These are phyloP conservation scores for Oophaga sylvatica DNA, from an alignment of 2,797 vertebrate species.

Conservation along the genomic window DNA sequence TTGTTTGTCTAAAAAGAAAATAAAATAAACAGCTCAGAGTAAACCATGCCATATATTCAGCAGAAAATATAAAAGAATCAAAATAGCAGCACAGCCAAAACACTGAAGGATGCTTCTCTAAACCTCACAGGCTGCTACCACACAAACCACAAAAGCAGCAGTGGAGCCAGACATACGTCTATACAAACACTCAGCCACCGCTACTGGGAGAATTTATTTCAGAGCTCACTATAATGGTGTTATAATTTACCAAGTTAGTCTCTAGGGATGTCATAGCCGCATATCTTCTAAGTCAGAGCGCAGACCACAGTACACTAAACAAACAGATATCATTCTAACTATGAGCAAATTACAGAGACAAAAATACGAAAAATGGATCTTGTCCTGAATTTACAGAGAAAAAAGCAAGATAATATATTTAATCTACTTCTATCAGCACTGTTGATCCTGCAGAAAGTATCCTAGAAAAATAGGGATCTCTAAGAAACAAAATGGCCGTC, in stretches of 20 bases:
- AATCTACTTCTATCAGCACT: background rate
- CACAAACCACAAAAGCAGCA: constrained; percentile 53
- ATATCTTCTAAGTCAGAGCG: constrained; percentile 25
- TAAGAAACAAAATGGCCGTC: constrained; percentile 35
- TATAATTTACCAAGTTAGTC: constrained; percentile 35
- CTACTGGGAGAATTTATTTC: constrained; percentile 57
- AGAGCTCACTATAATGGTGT: constrained; percentile 31
- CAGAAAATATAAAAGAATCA: background rate
- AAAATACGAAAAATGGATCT: constrained; percentile 29
- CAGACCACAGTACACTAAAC: constrained; percentile 49
- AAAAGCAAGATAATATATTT: background rate
- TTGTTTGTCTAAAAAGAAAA: constrained; percentile 12
- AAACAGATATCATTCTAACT: constrained; percentile 44
- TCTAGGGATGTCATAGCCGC: background rate
- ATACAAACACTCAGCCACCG: constrained; percentile 45
- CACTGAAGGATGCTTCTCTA: background rate
- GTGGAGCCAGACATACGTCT: constrained; percentile 54
- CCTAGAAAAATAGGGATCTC: background rate
- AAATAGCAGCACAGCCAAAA: constrained; percentile 29
- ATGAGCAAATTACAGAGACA: constrained; percentile 35
- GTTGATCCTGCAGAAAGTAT: background rate
- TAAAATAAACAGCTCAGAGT: constrained; percentile 18
- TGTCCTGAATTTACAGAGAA: background rate
- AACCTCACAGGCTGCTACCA: constrained; percentile 53
- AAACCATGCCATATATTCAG: background rate